Evolutionary conservation across 2,888 invertebrate species (phyloP), one percentile per base, ranked within the genome.

Genomic region (Brachycybe producta): DNA sequence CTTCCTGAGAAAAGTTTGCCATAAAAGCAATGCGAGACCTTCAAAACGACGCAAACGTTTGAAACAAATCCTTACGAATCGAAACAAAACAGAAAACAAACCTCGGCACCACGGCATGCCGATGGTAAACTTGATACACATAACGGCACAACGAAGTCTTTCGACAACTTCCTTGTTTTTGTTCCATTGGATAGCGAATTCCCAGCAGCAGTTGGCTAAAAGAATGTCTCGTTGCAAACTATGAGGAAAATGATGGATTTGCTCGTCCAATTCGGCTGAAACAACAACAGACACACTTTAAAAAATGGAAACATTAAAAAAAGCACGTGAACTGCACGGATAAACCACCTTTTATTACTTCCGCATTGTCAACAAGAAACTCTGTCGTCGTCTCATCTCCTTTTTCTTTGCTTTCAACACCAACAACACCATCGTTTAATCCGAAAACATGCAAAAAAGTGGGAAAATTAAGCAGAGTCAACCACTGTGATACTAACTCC

Each of bases 181-280:
- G 62, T 84, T 83, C 91, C 92, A 94, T 46, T 77, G 75, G 57
- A 84, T 76, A 48, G 85, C 79, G 64, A 84, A 88, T 65, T 92
- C 91, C 92, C 92, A 92, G 57, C 82, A 79, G 75, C 91, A 80
- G 64, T 91, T 87, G 13, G 84, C 78, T 43, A 91, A 71, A 35
- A 94, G 70, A 34, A 82, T 78, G 60, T 84, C 81, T 1, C 82
- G 75, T 50, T 81, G 77, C 48, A 90, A 73, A 65, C 90, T 91
- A 57, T 84, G 79, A 0, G 92, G 92, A 64, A 92, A 92, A 61
- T 86, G 83, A n/a, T 59, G 54, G 17, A 64, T 56, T 32, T 57
- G 55, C 35, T 47, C 53, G 13, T 64, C 28, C 8, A 61, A 49
- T 34, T 62, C 63, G 59, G 49, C 23, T 35, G 5, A 5, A 11